Base-by-base conservation (phyloP, 2,888 invertebrate species). In the Agonopterix arenella region DNA sequence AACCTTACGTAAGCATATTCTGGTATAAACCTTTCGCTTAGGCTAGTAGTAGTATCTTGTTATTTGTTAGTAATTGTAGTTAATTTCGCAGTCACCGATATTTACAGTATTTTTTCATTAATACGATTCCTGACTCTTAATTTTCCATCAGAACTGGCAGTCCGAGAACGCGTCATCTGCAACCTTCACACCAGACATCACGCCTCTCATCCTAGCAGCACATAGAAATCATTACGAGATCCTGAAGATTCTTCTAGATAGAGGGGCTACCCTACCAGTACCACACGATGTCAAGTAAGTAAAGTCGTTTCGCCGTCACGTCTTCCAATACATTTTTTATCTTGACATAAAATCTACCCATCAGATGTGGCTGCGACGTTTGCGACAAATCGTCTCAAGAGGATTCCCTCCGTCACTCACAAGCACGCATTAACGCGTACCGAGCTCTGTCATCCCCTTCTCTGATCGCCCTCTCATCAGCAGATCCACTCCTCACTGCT, bases 161-260 rank as follows among this genome's bases (percentile, higher is more conserved):
- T 92, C 93, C 11, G 93, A 95, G 16, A 95, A 96, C 68, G 81
- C 93, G 38, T 91, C 94, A 38, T 93, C 94, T 45, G 95, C 96
- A 0, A 94, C 95, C 47, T 97, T 98, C 88, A 98, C 98, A 0
- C 93, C 96, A 0, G 98, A 98, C 78, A 97, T 98, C 73, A 98
- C 98, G 4, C 98, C 98, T 0, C 90, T 98, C 48, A 97, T 98
- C 71, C 90, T 98, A 61, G 98, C 98, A 2, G 97, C 98, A 11
- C 98, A 98, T 78, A 93, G 96, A 79, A 98, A 98, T 89, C 98
- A 98, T 89, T 98, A 98, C 80, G 98, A 98, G 90, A 98, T 98
- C 70, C 92, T 98, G 47, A 98, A 98, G 90, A 93, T 98, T 58
- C 91, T 98, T 11, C 89, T 98, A 59, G 98, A 98, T 81, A 90